Evolutionary conservation across 2,113 vertebrate genomes (phyloP), one percentile per base, ranked within the genome.

Genomic region (Trogon melanurus): DNA sequence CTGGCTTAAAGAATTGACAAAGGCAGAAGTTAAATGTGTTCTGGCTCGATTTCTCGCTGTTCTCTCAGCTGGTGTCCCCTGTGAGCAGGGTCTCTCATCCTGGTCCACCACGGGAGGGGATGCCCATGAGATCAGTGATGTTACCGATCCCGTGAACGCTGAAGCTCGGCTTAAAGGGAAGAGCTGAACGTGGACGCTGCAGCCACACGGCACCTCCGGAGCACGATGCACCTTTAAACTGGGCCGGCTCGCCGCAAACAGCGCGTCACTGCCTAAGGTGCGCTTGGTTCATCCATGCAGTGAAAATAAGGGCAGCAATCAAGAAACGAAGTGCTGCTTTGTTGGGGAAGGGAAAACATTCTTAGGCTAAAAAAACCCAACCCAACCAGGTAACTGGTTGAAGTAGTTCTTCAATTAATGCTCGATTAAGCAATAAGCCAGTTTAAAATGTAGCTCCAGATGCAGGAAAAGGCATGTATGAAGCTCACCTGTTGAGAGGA

Each of bases 401-500:
- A 86, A 79, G 92, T 64, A n/a, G 69, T 90, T 93, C 85, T 96
- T 89, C 84, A 92, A 16, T 94, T 94, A 96, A 89, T 69, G 84
- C 85, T 76, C 57, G 92, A 79, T 87, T 87, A 82, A 92, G 92
- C 86, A 91, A 3, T 87, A 85, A 91, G 50, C 56, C 72, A 51
- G 61, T 94, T 82, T 61, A 84, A 93, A 91, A 72, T 79, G 66
- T 57, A 73, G 70, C 72, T 88, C 66, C 69, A 84, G 89, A 91
- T 90, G 70, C 54, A 74, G 91, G 56, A 76, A 62, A 78, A 95
- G 45, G 53, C 79, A 85, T 84, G 48, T 83, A 88, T 93, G 85
- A 91, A 95, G 70, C 73, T 97, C 95, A 97, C 92, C 88, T 96
- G 92, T 96, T 95, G 92, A 94, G 94, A 94, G 92, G 83, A 96